Conservation (phyloP, 2,888 invertebrate species). For the Xestia xanthographa region DNA sequence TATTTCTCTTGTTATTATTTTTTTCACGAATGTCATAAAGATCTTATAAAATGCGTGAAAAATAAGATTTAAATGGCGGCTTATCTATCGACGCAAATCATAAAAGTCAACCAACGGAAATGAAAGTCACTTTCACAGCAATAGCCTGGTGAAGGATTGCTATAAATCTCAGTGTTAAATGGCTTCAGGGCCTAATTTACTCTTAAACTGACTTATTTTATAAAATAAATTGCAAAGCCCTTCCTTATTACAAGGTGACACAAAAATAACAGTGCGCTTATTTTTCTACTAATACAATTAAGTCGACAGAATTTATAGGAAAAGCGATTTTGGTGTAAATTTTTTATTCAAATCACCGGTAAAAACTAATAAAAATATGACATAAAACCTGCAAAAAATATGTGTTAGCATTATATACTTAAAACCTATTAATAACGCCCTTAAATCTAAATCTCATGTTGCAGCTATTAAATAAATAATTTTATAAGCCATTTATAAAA, state of each 20-base stretch:
- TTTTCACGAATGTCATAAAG: conserved; percentile 18
- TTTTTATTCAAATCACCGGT: conserved; percentile 16
- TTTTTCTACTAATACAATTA: conserved; percentile 9
- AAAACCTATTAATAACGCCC: conserved; percentile 49
- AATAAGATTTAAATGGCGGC: conserved; percentile 30
- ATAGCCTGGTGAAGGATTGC: conserved; percentile 21
- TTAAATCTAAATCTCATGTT: conserved; percentile 56
- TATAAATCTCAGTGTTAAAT: conserved; percentile 47
- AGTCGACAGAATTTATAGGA: not conserved
- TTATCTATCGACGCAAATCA: conserved; percentile 38
- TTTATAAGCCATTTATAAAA: conserved; percentile 57
- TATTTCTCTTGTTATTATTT: not conserved
- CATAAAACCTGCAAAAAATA: conserved; percentile 21
- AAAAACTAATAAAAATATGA: conserved; percentile 32
- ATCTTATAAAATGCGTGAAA: conserved; percentile 22
- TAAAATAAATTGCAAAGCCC: not conserved
- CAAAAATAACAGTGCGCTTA: conserved; percentile 5
- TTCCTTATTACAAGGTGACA: conserved; percentile 29
- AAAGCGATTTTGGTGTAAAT: not conserved
- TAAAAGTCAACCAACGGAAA: conserved; percentile 45
- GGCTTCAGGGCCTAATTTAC: conserved; percentile 20
- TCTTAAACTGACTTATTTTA: conserved; percentile 14
- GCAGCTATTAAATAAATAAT: conserved; percentile 61
- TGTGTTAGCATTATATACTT: conserved; percentile 38
- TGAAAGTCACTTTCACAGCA: conserved; percentile 1